Evolutionary conservation across 1,140 invertebrate genomes (phyloP), one percentile per base, ranked within the genome.

Genomic region (Zaprionus kolodkinae): DNA sequence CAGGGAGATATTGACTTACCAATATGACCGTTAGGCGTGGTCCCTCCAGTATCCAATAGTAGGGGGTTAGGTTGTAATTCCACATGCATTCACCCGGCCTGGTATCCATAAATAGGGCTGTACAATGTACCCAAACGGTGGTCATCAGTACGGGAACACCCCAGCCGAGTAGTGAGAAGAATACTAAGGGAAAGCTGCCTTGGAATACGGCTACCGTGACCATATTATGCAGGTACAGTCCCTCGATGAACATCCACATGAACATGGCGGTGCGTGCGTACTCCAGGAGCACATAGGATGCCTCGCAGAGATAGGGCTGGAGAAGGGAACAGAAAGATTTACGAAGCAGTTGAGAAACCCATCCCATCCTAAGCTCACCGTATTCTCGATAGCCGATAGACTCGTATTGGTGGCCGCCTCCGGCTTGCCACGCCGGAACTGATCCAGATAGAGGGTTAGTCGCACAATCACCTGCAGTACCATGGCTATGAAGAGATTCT

Each of bases 211-310:
- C 95, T 1, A 97, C 95, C 0, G 97, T 96, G 13, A 97, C 95
- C 92, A 97, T 95, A 83, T 97, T 98, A 91, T 98, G 96, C 17
- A 98, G 93, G 87, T 97, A 97, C 15, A 97, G 93, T 1, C 97
- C 97, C 91, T 98, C 97, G 33, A 98, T 96, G 81, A 98, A 97
- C 97, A 98, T 98, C 97, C 97, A 98, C 95, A 97, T 96, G 86
- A 98, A 98, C 95, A 97, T 97, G 0, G 97, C 96, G 0, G 97
- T 97, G 71, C 96, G 95, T 0, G 96, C 95, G 91, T 98, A 98
- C 92, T 98, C 97, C 76, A 98, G 87, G 1, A 98, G 92, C 0
- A 97, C 94, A 87, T 97, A 97, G 56, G 95, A 95, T 0, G 94
- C 93, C 90, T 98, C 96, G 85, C 97, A 98, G 0, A 98, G 92